These are phyloP conservation scores for Eulithis testata DNA, from an alignment of 2,888 invertebrate genomes.

Conservation along the genomic window DNA sequence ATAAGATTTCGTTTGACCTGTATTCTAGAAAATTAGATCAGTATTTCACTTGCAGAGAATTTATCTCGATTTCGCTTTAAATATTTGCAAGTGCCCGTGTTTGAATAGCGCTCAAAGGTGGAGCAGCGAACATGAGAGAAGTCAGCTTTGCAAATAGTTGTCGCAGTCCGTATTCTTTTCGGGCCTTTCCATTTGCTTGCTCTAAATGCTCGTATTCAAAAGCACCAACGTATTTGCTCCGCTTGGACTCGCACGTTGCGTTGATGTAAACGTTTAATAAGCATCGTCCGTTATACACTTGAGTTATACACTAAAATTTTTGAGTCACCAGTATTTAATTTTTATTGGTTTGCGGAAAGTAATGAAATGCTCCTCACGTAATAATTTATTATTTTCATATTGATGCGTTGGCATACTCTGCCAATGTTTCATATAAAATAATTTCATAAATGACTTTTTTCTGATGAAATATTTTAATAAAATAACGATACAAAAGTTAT, in stretches of 20 bases:
- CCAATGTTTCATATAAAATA: slow-evolving; percentile 40
- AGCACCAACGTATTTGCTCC: slow-evolving; percentile 27
- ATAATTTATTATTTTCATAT: slow-evolving; percentile 41
- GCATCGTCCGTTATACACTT: slow-evolving; percentile 25
- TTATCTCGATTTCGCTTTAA: slow-evolving; percentile 24
- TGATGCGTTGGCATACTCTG: slow-evolving; percentile 17
- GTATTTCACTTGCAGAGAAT: slow-evolving; percentile 13
- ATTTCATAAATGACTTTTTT: slow-evolving; percentile 42
- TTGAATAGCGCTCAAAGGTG: slow-evolving; percentile 43
- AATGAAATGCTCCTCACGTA: slow-evolving; percentile 47
- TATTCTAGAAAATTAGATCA: slow-evolving; percentile 11
- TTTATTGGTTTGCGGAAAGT: slow-evolving; percentile 41
- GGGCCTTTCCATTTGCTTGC: slow-evolving; percentile 44
- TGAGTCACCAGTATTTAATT: slow-evolving; percentile 36
- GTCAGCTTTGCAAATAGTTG: slow-evolving; percentile 52
- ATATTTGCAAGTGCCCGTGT: slow-evolving; percentile 31
- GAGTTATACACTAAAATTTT: slow-evolving; percentile 33
- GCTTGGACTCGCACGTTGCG: slow-evolving; percentile 13
- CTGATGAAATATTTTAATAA: slow-evolving; percentile 37
- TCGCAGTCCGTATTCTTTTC: slow-evolving; percentile 47
- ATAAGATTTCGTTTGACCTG: background rate
- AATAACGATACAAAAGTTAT: slow-evolving; percentile 47
- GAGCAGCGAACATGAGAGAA: slow-evolving; percentile 43
- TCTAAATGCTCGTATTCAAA: slow-evolving; percentile 51
- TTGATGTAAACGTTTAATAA: slow-evolving; percentile 23